These are phyloP conservation scores for Polyommatus icarus DNA, from an alignment of 2,888 invertebrate species.

Conservation along the genomic window DNA sequence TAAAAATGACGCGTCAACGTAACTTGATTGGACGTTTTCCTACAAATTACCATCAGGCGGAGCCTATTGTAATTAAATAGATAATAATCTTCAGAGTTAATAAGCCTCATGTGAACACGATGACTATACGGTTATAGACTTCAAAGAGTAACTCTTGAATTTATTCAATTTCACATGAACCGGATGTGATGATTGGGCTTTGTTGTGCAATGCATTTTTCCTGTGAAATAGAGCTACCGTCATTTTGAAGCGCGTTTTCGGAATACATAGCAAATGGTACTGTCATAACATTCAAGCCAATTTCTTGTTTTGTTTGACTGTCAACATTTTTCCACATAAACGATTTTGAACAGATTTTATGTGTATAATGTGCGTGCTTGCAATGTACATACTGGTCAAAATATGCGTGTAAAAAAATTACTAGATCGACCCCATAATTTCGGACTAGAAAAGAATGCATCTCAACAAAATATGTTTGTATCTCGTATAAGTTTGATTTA, in stretches of 20 bases:
- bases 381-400: no score
- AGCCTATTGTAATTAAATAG: slow-evolving; percentile 71
- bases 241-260: not conserved
- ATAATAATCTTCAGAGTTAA: slow-evolving; percentile 58
- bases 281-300: not conserved
- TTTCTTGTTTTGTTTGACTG: not conserved
- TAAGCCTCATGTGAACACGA: slow-evolving; percentile 27
- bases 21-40: slow-evolving; percentile 76
- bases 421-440: no score
- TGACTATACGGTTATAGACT: slow-evolving; percentile 15
- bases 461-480: no score
- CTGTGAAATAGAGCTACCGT: slow-evolving; percentile 12
- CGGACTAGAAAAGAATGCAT: no score
- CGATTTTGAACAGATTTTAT: no score
- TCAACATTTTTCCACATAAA: not conserved
- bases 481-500: no score
- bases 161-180: slow-evolving; percentile 20
- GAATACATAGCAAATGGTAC: not conserved
- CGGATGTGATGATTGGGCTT: not conserved
- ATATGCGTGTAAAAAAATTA: no score
- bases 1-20: slow-evolving; percentile 63
- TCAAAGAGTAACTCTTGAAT: slow-evolving; percentile 14
- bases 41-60: slow-evolving; percentile 70
- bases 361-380: no score
- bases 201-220: slow-evolving; percentile 7